These are phyloP conservation scores for Pardosa pseudoannulata DNA, from an alignment of 2,888 invertebrate genomes.

Conservation along the genomic window DNA sequence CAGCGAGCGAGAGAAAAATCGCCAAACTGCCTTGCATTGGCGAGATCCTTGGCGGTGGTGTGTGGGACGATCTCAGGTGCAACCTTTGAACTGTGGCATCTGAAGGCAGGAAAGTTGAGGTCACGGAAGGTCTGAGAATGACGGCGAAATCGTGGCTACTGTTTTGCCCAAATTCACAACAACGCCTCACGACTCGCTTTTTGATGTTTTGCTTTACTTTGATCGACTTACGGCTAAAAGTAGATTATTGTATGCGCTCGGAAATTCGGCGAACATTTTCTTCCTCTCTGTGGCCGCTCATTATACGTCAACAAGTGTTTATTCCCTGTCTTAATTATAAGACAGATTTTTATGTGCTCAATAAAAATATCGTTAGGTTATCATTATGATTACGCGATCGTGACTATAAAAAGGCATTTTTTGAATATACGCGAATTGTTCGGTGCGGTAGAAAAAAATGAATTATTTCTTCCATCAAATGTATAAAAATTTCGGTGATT, in stretches of 20 bases:
- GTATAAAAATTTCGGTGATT: too few species aligned
- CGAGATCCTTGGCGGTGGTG: slow-evolving; percentile 15
- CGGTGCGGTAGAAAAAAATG: too few species aligned
- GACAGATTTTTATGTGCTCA: background rate
- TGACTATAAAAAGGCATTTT: background rate
- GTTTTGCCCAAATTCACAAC: slow-evolving; percentile 63
- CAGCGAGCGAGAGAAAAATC: too few species aligned
- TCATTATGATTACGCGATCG: background rate
- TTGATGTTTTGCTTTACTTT: slow-evolving; percentile 17
- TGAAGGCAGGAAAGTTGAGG: slow-evolving; percentile 7
- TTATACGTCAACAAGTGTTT: slow-evolving; percentile 1
- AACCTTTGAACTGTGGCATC: slow-evolving; percentile 59
- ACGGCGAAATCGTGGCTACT: slow-evolving; percentile 61
- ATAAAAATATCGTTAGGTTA: background rate
- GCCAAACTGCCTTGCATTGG: too few species aligned
- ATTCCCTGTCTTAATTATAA: background rate
- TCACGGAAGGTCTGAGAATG: slow-evolving; percentile 55
- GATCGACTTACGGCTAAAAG: slow-evolving; percentile 32
- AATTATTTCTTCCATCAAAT: too few species aligned
- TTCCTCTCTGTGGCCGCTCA: background rate
- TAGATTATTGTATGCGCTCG: slow-evolving; percentile 18
- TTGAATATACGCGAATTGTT: too few species aligned
- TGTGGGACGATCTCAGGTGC: slow-evolving; percentile 1
- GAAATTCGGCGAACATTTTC: slow-evolving; percentile 4
- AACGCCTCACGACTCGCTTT: slow-evolving; percentile 47